Conservation (phyloP, 2,113 vertebrate genomes). For the Rhineura floridana region DNA sequence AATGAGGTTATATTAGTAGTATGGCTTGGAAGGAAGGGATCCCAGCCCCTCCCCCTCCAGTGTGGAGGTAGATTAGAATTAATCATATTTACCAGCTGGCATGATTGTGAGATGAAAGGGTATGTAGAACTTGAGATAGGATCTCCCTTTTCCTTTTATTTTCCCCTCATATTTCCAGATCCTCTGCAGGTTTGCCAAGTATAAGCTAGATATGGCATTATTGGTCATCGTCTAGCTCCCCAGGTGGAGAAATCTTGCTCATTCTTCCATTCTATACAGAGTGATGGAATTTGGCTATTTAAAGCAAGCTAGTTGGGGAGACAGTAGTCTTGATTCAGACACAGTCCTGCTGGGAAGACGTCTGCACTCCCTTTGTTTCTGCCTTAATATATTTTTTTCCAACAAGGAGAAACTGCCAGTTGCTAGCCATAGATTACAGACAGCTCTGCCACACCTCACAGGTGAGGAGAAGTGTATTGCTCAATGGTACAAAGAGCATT, state of each 20-base stretch:
- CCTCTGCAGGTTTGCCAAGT: neutral
- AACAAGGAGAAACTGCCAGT: accelerated
- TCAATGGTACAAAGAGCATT: neutral
- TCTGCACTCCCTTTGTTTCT: neutral
- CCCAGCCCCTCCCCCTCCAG: neutral
- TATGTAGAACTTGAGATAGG: accelerated
- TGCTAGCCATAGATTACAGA: neutral
- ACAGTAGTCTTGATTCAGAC: neutral
- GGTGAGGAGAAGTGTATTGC: neutral
- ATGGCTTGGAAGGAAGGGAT: neutral
- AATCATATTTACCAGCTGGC: accelerated
- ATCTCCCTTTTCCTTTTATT: neutral
- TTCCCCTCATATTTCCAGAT: neutral
- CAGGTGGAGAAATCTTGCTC: neutral
- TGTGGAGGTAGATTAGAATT: neutral
- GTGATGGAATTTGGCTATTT: neutral
- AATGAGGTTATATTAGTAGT: neutral
- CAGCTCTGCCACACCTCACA: neutral
- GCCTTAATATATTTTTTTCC: neutral
- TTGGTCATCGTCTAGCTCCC: neutral
- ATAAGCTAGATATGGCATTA: neutral
- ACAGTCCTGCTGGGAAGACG: neutral
- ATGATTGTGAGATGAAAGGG: accelerated
- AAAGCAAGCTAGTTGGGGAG: neutral
- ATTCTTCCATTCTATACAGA: neutral